phyloP scores from a whole-genome alignment of 1,140 invertebrate genomes.

The Microplitis demolitor region DNA sequence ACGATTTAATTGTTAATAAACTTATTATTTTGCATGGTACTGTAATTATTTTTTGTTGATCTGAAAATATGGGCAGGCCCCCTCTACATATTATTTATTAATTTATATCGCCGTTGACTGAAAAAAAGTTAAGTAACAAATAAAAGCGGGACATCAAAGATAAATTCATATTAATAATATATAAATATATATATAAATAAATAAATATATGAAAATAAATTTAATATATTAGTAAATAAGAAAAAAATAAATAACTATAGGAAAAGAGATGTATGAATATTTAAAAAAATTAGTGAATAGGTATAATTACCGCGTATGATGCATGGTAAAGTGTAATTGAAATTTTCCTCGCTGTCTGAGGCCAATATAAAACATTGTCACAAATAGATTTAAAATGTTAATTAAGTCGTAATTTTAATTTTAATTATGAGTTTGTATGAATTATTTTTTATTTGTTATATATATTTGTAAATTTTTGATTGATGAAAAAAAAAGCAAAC shows the following conservation, averaged over 20 bases:
- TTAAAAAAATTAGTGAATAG: slow-evolving; percentile 6
- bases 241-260: not conserved
- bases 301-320: slow-evolving; percentile 12
- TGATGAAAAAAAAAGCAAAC: too few species aligned
- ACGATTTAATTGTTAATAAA: not conserved
- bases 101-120: slow-evolving; percentile 35
- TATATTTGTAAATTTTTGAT: too few species aligned
- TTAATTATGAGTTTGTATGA: not conserved
- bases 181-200: too few species aligned
- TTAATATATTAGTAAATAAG: not conserved
- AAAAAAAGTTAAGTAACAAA: not conserved
- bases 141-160: not conserved
- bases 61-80: slow-evolving; percentile 25
- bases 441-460: too few species aligned
- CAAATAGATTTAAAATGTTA: not conserved
- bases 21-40: not conserved
- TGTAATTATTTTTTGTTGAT: slow-evolving; percentile 2
- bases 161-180: slow-evolving; percentile 1
- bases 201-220: not conserved
- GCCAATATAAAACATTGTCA: slow-evolving; percentile 16
- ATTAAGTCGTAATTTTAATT: not conserved
- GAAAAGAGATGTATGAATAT: not conserved
- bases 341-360: slow-evolving; percentile 25
- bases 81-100: slow-evolving; percentile 18
- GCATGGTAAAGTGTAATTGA: slow-evolving; percentile 17